Evolutionary conservation across 2,797 vertebrate genomes (phyloP), one percentile per base, ranked within the genome.

Genomic region (Lepilemur ruficaudatus): DNA sequence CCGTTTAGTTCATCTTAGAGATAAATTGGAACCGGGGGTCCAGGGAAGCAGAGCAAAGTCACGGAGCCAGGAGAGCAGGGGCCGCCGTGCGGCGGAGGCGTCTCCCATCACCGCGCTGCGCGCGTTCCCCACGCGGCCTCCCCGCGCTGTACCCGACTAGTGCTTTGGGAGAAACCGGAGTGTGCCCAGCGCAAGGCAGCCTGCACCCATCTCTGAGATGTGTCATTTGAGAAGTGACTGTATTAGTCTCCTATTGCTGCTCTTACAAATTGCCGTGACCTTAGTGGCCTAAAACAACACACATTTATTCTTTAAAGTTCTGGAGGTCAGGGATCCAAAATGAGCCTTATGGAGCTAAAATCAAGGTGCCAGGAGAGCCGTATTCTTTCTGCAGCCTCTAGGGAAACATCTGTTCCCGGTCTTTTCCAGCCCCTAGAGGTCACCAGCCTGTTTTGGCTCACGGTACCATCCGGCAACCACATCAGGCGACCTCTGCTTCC

Each of bases 81-180:
- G n/a, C 57, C 48, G n/a, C 12, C 0, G 0, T 32, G 4, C 1
- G 2, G 41, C 17, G 0, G 6, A 61, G 8, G 4, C 32, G 0
- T 28, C 52, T 38, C 38, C 38, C 38, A 38, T 32, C 75, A 15
- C 2, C 7, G 18, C 4, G 35, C 32, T 17, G 67, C 32, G 1
- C 2, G 0, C 38, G 14, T n/a, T 35, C 2, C 41, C 41, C 38
- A 14, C 0, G 0, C 3, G 25, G 11, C 63, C 30, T 80, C 67
- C 38, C 43, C 30, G 3, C 13, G 2, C 23, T 69, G 32, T 8
- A 48, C 69, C 46, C 2, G 15, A 22, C 32, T 0, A 28, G 28
- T 4, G 12, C 3, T 38, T 57, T 14, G 32, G 38, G 50, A 52
- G n/a, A 30, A 38, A 35, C 4, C 15, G 15, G 9, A 12, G 17